Evolutionary conservation across 2,888 invertebrate genomes (phyloP), one percentile per base, ranked within the genome.

Genomic region (Calephelis perditalis): DNA sequence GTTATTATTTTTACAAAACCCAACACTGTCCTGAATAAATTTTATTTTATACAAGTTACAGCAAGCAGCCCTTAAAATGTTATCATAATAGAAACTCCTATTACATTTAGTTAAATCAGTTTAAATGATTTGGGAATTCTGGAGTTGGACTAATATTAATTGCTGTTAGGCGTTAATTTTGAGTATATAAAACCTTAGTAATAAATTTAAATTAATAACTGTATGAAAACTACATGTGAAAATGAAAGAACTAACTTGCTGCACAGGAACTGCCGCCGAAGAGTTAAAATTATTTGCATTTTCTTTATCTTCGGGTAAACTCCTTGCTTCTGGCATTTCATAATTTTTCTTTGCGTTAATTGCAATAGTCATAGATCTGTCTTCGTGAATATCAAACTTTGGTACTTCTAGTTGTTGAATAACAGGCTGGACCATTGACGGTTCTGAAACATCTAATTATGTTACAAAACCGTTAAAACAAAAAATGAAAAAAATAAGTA

Each of bases 321-420:
- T 71, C 62, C 73, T 76, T 40, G 73, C 65, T 59, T 82, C 81
- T 9, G 71, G 65, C 37, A 77, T 54, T 37, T 87, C 88, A 64
- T 72, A 77, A 59, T 81, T 84, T 67, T 84, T 88, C 70, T 88
- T 89, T 1, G 76, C 79, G 65, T 85, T 85, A 3, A 88, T 73
- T 2, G 88, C 87, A 84, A 91, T 85, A 15, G 91, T 91, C 63
- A 91, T 84, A 9, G 91, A 87, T 61, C 83, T 77, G 63, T 91
- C 91, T 68, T 91, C 91, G 54, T 91, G 91, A 56, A 91, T 91
- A 59, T 91, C 88, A 63, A 91, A 91, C 67, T 86, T 84, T 6
- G 82, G 82, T 12, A 86, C 81, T 60, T 89, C 87, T 69, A 81
- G 86, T 67, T 87, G 88, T 70, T 84, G 86, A 26, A 86, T 78